A percentile compares a stretch with the other conserved stretches of the same genome.
Conservation (phyloP, 2,113 vertebrate species). For the Diglossa brunneiventris region DNA sequence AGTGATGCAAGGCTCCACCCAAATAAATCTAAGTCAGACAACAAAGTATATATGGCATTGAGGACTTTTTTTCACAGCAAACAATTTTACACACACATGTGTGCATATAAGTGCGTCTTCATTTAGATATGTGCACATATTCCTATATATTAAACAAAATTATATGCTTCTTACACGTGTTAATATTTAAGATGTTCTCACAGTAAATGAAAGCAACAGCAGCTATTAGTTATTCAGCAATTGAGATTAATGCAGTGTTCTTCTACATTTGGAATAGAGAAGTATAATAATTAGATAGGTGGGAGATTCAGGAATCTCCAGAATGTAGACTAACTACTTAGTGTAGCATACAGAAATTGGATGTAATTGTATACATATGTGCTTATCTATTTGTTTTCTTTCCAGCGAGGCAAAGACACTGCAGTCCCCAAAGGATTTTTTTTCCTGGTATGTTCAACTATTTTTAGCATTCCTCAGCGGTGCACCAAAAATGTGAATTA, state of each 20-base stretch:
- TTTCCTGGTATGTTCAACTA: neutral
- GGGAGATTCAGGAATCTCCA: neutral
- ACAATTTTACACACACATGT: neutral
- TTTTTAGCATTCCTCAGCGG: constrained; percentile 34
- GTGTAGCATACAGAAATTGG: neutral
- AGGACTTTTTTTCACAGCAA: neutral
- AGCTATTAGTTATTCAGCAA: neutral
- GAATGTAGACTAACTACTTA: neutral
- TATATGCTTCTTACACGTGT: neutral
- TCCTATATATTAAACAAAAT: neutral
- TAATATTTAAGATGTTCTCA: neutral
- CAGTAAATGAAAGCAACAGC: neutral
- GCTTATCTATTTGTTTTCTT: neutral
- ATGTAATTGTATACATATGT: neutral
- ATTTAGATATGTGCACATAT: neutral
- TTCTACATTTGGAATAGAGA: neutral
- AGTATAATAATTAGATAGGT: neutral
- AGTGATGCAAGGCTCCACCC: neutral
- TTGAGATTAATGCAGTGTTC: neutral
- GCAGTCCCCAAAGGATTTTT: neutral
- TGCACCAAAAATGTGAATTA: constrained; percentile 13
- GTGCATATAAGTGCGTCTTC: neutral
- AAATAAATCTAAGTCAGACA: neutral
- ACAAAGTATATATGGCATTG: neutral
- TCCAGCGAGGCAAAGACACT: neutral